A percentile compares a stretch with the other conserved stretches of the same genome.
Evolutionary conservation across 2,888 invertebrate genomes (phyloP).

Genomic region (Apotomis turbidana): DNA sequence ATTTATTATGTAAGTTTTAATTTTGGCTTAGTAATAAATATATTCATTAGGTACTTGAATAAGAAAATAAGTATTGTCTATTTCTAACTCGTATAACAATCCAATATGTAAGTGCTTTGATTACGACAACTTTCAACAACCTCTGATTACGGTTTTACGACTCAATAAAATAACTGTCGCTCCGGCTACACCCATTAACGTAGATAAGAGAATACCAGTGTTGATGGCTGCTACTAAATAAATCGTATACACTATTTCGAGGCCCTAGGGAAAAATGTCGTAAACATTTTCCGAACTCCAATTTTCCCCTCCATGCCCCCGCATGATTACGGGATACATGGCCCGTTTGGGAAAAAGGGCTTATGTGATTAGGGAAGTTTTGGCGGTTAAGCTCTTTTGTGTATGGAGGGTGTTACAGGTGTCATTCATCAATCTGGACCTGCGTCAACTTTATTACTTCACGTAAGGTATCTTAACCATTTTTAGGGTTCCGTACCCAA

Average conservation of each 20-base stretch:
- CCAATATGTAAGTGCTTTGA: no score
- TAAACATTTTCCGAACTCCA: conserved; percentile 29
- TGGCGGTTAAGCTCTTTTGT: not conserved
- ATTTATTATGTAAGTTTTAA: no score
- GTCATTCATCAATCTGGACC: conserved; percentile 29
- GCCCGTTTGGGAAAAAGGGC: not conserved
- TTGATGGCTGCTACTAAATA: conserved; percentile 6
- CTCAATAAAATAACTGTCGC: not conserved
- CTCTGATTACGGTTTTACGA: no score
- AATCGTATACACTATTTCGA: conserved; percentile 13
- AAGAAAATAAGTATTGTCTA: no score
- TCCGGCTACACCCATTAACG: not conserved
- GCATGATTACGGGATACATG: conserved; percentile 28
- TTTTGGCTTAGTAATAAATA: no score
- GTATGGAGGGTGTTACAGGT: conserved; percentile 19
- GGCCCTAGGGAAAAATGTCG: conserved; percentile 17
- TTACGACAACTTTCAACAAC: no score
- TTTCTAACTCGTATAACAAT: no score
- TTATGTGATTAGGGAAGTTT: not conserved
- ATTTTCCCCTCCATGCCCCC: conserved; percentile 40
- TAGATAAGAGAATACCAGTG: not conserved
- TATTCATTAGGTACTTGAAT: no score
- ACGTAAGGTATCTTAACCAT: not conserved
- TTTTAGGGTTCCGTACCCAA: not conserved
- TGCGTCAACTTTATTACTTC: conserved; percentile 15